Evolutionary conservation across 1,140 invertebrate genomes (phyloP).

Genomic region (Hycleus cichorii): DNA sequence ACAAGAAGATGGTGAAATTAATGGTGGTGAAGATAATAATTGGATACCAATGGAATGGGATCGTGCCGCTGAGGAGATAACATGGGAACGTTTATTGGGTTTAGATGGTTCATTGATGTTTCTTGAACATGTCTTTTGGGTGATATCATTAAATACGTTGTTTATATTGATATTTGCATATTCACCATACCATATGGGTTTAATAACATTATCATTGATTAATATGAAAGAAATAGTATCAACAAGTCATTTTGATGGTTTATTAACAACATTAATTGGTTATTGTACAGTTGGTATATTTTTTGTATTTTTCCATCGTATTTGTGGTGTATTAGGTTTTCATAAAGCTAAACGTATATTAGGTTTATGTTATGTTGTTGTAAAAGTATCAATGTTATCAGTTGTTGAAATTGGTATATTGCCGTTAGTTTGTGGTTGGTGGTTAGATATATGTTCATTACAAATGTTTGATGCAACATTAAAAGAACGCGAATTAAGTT

Average conservation of each 20-base stretch:
- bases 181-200: conserved; percentile 92
- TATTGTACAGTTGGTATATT: conserved; percentile 85
- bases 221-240: conserved; percentile 67
- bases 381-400: conserved; percentile 89
- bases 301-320: conserved; percentile 75
- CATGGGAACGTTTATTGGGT: conserved; percentile 94
- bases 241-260: conserved; percentile 82
- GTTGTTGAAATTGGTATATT: conserved; percentile 95
- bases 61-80: conserved; percentile 91
- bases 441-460: conserved; percentile 96
- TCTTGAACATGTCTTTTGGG: conserved; percentile 98
- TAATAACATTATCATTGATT: conserved; percentile 58
- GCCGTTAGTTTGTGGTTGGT: conserved; percentile 96
- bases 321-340: conserved; percentile 67
- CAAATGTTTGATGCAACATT: conserved; percentile 90
- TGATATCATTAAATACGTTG: conserved; percentile 92
- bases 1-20: conserved; percentile 36
- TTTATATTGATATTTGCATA: conserved; percentile 95
- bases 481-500: conserved; percentile 79
- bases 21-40: conserved; percentile 77
- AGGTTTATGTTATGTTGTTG: conserved; percentile 93
- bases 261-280: conserved; percentile 87
- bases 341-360: conserved; percentile 76
- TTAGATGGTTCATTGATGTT: conserved; percentile 96
- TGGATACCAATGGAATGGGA: conserved; percentile 99